Percentiles rank a stretch among this genome's conserved stretches.
Evolutionary conservation across 2,888 invertebrate species (phyloP).

Genomic region (Drosophila neonasuta): DNA sequence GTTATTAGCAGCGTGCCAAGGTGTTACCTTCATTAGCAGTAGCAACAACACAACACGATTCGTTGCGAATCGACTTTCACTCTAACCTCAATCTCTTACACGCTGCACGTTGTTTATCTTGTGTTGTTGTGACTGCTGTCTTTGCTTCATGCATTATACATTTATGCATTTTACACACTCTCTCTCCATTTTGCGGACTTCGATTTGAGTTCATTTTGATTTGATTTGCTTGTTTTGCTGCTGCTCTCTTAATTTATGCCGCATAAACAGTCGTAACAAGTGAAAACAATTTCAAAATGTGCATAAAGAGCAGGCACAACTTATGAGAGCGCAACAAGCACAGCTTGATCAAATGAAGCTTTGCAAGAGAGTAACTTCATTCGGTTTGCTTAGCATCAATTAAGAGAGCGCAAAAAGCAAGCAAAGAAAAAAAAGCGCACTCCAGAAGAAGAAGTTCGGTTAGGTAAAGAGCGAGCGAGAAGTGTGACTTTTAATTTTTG

Average conservation of each 20-base stretch:
- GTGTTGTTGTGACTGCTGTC: background rate
- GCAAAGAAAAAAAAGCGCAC: too few relatives aligned
- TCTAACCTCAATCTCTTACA: constrained; percentile 19
- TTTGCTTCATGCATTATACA: background rate
- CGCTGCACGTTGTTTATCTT: constrained; percentile 1
- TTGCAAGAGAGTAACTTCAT: too few relatives aligned
- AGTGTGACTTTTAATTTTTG: background rate
- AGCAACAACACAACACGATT: background rate
- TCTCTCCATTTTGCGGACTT: background rate
- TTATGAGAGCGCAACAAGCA: background rate
- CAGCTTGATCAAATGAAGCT: too few relatives aligned
- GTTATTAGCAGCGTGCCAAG: constrained; percentile 11
- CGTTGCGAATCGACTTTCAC: constrained; percentile 38
- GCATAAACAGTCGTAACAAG: constrained; percentile 5
- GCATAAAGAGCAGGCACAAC: background rate
- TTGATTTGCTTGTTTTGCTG: constrained; percentile 18
- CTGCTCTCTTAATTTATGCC: constrained; percentile 19
- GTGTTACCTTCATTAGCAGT: constrained; percentile 20
- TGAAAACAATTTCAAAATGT: background rate
- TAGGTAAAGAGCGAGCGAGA: background rate
- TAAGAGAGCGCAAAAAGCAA: too few relatives aligned
- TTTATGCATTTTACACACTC: constrained; percentile 24
- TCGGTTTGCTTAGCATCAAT: too few relatives aligned
- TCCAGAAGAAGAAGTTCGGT: too few relatives aligned
- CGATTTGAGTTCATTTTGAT: constrained; percentile 6